Evolutionary conservation across 2,888 invertebrate species (phyloP).

Genomic region (Capitulum mitella): DNA sequence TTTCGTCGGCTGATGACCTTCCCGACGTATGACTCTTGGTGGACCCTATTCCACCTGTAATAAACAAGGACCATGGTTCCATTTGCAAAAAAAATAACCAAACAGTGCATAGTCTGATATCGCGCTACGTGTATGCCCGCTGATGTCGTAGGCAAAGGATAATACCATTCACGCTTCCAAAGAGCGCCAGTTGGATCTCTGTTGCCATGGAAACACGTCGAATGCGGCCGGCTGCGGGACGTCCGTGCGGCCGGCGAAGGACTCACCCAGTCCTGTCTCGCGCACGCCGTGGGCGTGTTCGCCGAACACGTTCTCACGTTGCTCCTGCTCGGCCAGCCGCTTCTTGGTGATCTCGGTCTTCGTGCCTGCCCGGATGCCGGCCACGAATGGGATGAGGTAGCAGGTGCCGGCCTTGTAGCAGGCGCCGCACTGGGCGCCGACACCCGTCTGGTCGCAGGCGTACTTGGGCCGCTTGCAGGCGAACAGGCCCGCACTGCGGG

Average conservation of each 20-base stretch:
- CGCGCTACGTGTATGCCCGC: no score
- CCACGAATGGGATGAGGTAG: slow-evolving; percentile 5
- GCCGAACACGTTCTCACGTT: not conserved
- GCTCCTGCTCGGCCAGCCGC: not conserved
- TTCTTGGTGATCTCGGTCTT: not conserved
- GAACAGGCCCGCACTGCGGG: not conserved
- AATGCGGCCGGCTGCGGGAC: no score
- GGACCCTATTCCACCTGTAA: not conserved
- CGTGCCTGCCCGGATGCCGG: not conserved
- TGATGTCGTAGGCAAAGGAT: no score
- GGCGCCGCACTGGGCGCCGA: not conserved
- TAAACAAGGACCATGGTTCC: no score
- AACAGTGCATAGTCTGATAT: no score
- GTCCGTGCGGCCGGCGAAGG: no score
- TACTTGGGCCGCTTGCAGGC: slow-evolving; percentile 5
- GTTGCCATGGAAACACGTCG: no score
- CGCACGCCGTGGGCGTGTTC: not conserved
- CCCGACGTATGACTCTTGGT: not conserved
- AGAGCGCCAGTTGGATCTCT: no score
- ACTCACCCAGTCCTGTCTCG: not conserved
- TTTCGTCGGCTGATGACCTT: not conserved
- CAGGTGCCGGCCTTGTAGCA: slow-evolving; percentile 19
- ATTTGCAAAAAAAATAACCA: no score
- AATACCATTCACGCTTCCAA: no score
- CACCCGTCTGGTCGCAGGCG: not conserved